Base-by-base conservation (phyloP, 2,797 vertebrate species). In the Choloepus didactylus region DNA sequence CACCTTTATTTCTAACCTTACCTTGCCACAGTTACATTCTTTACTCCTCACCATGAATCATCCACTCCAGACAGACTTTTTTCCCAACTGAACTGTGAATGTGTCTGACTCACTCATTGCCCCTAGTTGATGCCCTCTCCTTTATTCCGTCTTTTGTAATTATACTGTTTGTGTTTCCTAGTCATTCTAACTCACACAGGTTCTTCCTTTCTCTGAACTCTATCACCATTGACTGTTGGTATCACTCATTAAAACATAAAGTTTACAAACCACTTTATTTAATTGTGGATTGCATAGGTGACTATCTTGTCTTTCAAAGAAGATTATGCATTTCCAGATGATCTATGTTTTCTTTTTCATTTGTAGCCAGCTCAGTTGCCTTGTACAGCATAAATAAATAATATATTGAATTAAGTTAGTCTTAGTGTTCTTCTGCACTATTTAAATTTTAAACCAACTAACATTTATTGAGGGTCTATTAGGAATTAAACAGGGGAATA, bases 371-470 rank as follows among this genome's bases (percentile, higher is more conserved):
- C 60, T 77, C 60, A 12, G 3, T 49, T 80, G 80, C 18, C 6
- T 90, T 54, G 54, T 35, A 83, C 29, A 93, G 49, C 72, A 73
- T 89, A 79, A 95, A 87, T 75, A 95, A 85, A 72, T 80, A 89
- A 73, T 44, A 60, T 1, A 35, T 1, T 76, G 54, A 86, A 60
- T 72, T 92, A 91, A 94, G 59, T 87, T 64, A 76, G 21, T 29
- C 14, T 87, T 84, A 59, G 14, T 76, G 15, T 75, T 94, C 66
- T 77, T 88, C 69, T 81, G 6, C 6, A 86, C 59, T 85, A 12
- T 87, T 93, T 73, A 64, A 27, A 54, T 81, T 94, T 86, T 84
- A 84, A 84, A 69, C 89, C 10, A 80, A 49, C 75, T 79, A 79
- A 44, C 6, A 67, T 66, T 35, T 90, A 69, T 92, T 38, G 29